Conservation (phyloP, 1,140 invertebrate genomes). For the Diorhabda sublineata region DNA sequence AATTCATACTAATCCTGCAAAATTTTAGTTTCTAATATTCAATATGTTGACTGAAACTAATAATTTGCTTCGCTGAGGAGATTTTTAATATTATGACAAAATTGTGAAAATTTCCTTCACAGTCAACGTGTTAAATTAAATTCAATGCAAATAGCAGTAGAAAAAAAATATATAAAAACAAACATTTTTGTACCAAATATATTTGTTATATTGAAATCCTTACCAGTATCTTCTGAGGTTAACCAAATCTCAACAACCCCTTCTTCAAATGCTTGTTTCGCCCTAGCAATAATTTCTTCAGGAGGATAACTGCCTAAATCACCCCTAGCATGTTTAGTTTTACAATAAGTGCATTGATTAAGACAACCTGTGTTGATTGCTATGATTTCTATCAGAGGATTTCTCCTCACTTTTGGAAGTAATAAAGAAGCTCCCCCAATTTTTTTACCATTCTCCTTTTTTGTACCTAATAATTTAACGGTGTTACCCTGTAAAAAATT, state of each 20-base stretch:
- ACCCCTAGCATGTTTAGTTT: slow-evolving; percentile 96
- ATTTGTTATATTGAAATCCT: background rate
- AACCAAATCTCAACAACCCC: slow-evolving; percentile 98
- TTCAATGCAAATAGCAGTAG: too few species aligned
- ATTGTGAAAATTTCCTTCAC: too few species aligned
- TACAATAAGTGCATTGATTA: slow-evolving; percentile 98
- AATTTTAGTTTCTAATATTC: too few species aligned
- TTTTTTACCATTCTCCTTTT: slow-evolving; percentile 75
- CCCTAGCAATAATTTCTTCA: slow-evolving; percentile 75
- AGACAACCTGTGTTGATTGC: slow-evolving; percentile 96
- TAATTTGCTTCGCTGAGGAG: too few species aligned
- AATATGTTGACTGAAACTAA: too few species aligned
- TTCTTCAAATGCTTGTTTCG: slow-evolving; percentile 82
- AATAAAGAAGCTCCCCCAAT: slow-evolving; percentile 79
- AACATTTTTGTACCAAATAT: background rate
- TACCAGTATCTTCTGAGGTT: slow-evolving; percentile 93
- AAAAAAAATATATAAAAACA: background rate
- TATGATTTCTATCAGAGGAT: slow-evolving; percentile 96
- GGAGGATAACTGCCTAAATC: slow-evolving; percentile 91
- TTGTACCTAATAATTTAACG: slow-evolving; percentile 77
- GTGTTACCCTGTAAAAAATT: slow-evolving; percentile 61
- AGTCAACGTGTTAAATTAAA: too few species aligned
- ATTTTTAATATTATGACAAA: too few species aligned
- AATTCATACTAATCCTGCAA: too few species aligned
- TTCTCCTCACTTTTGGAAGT: slow-evolving; percentile 91